Conservation (phyloP, 2,888 invertebrate species). For the Orchesella flavescens region DNA sequence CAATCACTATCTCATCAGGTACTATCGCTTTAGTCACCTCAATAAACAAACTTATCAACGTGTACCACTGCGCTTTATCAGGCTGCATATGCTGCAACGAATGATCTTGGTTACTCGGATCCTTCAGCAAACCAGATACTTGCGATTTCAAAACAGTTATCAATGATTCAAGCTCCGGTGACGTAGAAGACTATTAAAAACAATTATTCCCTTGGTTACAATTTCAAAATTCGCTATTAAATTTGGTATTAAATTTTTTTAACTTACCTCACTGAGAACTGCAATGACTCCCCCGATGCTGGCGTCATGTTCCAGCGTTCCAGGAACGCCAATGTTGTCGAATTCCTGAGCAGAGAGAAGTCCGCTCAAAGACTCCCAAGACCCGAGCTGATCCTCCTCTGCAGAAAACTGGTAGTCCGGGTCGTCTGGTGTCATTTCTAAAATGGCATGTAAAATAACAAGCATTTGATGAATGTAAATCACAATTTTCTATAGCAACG, state of each 20-base stretch:
- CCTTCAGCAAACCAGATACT: background rate
- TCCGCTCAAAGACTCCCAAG: background rate
- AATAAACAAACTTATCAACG: background rate
- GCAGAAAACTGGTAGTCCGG: no score
- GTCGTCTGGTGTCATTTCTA: no score
- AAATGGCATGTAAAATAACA: no score
- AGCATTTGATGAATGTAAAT: no score
- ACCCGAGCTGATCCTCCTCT: background rate
- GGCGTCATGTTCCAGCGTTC: conserved; percentile 22
- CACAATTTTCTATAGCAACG: no score
- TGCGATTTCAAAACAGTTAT: conserved; percentile 4
- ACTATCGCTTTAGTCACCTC: background rate
- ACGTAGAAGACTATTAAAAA: background rate
- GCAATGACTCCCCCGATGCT: background rate
- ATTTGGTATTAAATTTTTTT: background rate
- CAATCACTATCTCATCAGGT: conserved; percentile 1
- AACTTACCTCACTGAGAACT: background rate
- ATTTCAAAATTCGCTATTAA: background rate
- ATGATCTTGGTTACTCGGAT: background rate
- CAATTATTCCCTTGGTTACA: background rate
- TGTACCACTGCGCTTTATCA: background rate
- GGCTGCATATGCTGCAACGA: background rate
- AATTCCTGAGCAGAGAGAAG: background rate
- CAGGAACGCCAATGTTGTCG: background rate
- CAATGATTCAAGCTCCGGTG: conserved; percentile 16